phyloP scores from a whole-genome alignment of 2,113 vertebrate species.

The Glaucidium brasilianum region DNA sequence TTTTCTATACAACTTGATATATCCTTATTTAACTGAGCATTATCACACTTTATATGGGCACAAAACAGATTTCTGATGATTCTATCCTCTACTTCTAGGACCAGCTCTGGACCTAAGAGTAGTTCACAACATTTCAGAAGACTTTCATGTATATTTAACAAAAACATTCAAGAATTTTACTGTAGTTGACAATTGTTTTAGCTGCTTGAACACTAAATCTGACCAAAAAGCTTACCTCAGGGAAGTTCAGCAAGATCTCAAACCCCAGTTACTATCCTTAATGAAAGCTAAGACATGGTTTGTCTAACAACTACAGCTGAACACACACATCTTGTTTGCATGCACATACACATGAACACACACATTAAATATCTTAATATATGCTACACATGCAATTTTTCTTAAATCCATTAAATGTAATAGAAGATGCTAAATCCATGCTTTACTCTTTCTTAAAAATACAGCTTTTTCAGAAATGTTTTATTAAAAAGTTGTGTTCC shows the following conservation, averaged over 20 bases:
- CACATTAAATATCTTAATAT: neutral
- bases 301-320: neutral
- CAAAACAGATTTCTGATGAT: neutral
- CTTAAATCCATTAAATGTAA: neutral
- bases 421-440: neutral
- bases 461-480: neutral
- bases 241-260: neutral
- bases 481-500: neutral
- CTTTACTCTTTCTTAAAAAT: neutral
- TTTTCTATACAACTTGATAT: neutral
- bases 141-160: neutral
- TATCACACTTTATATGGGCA: neutral
- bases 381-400: neutral
- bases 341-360: rapidly evolving
- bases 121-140: neutral
- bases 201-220: neutral
- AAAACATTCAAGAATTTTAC: neutral
- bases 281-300: neutral
- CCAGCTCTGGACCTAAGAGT: neutral
- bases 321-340: neutral
- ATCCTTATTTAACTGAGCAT: neutral
- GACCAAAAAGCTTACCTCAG: neutral
- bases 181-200: neutral
- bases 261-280: neutral
- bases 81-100: neutral